phyloP scores from a whole-genome alignment of 2,888 invertebrate species.

The Spatulosminthurus flaviceps region DNA sequence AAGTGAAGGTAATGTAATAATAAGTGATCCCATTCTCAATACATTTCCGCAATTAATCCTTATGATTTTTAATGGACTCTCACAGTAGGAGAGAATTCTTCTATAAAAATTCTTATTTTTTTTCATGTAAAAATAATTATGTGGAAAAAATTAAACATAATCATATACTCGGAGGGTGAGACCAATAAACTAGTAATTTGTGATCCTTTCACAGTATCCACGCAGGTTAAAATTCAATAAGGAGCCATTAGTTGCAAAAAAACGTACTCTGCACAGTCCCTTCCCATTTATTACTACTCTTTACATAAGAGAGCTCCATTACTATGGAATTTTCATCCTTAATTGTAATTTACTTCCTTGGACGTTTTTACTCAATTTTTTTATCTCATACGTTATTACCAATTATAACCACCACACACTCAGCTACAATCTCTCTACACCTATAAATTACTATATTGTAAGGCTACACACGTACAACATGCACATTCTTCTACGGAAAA shows the following conservation, averaged over 20 bases:
- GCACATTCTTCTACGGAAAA: too few species aligned
- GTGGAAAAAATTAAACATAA: not conserved
- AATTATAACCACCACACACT: not conserved
- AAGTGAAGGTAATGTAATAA: not conserved
- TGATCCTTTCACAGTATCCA: not conserved
- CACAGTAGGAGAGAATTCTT: not conserved
- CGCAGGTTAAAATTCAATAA: slow-evolving; percentile 12
- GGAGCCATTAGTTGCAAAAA: not conserved
- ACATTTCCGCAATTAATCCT: slow-evolving; percentile 14
- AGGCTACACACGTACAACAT: too few species aligned
- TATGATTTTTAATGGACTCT: not conserved
- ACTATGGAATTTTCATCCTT: not conserved
- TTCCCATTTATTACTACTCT: too few species aligned
- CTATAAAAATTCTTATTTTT: not conserved
- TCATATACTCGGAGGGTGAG: not conserved
- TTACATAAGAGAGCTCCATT: not conserved
- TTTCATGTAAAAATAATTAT: too few species aligned
- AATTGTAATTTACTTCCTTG: not conserved
- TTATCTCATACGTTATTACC: not conserved
- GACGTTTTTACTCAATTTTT: not conserved
- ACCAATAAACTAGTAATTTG: not conserved
- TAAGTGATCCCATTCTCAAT: slow-evolving; percentile 6
- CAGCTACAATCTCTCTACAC: too few species aligned
- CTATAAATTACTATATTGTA: too few species aligned
- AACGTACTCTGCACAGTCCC: not conserved